phyloP scores from a whole-genome alignment of 2,113 vertebrate species.

The Grallaria varia region DNA sequence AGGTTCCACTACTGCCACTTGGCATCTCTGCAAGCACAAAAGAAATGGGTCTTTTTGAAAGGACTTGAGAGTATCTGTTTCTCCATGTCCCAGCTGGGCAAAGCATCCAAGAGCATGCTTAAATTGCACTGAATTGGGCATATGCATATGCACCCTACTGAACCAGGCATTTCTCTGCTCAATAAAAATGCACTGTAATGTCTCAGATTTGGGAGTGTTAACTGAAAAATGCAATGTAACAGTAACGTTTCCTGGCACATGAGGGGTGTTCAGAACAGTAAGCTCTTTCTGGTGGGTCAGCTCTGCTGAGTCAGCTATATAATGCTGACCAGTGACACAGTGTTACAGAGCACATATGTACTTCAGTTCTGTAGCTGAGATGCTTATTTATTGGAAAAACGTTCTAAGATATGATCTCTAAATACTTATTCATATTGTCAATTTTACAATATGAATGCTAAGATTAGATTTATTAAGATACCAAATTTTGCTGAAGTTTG shows the following conservation, averaged over 20 bases:
- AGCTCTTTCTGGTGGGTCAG: neutral
- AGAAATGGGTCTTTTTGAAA: neutral
- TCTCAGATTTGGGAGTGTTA: neutral
- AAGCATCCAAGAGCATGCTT: neutral
- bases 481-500: neutral
- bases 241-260: neutral
- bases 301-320: neutral
- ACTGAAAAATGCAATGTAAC: neutral
- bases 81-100: neutral
- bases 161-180: neutral
- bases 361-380: neutral
- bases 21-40: neutral
- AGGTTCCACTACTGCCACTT: neutral
- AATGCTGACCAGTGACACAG: neutral
- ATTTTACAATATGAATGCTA: neutral
- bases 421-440: neutral
- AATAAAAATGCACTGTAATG: neutral
- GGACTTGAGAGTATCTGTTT: neutral
- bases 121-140: neutral
- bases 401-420: neutral
- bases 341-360: neutral
- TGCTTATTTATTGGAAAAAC: neutral
- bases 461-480: neutral
- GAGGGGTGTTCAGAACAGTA: neutral
- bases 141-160: neutral